These are phyloP conservation scores for Nanger granti DNA, from an alignment of 2,113 vertebrate genomes.

Conservation along the genomic window DNA sequence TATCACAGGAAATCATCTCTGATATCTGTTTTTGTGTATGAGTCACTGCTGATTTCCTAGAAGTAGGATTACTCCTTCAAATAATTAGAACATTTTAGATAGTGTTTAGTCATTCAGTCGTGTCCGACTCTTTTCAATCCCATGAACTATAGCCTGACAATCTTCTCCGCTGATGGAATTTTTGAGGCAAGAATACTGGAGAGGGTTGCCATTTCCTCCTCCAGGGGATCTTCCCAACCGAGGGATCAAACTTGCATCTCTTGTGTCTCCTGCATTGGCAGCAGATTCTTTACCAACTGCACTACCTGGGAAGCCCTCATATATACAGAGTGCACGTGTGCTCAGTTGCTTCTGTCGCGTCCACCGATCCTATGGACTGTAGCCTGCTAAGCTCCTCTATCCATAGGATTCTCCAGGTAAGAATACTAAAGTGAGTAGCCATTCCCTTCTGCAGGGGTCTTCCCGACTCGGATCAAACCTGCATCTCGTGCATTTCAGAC, in stretches of 20 bases:
- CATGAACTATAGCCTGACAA: background rate
- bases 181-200: background rate
- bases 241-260: background rate
- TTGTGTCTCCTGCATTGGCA: background rate
- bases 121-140: background rate
- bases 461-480: background rate
- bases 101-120: background rate
- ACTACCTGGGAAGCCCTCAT: background rate
- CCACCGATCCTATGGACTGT: background rate
- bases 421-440: background rate
- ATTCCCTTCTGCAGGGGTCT: background rate
- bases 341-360: background rate
- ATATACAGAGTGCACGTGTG: background rate
- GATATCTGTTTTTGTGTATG: background rate
- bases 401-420: background rate
- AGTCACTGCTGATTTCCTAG: background rate
- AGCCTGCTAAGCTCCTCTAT: background rate
- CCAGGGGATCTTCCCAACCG: background rate
- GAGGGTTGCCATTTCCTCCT: background rate
- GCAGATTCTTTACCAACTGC: background rate
- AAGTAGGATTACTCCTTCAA: background rate
- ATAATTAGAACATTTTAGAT: background rate
- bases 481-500: background rate
- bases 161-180: background rate
- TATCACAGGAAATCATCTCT: background rate